Evolutionary conservation across 2,888 invertebrate species (phyloP).

Genomic region (Drosophila longiperda): DNA sequence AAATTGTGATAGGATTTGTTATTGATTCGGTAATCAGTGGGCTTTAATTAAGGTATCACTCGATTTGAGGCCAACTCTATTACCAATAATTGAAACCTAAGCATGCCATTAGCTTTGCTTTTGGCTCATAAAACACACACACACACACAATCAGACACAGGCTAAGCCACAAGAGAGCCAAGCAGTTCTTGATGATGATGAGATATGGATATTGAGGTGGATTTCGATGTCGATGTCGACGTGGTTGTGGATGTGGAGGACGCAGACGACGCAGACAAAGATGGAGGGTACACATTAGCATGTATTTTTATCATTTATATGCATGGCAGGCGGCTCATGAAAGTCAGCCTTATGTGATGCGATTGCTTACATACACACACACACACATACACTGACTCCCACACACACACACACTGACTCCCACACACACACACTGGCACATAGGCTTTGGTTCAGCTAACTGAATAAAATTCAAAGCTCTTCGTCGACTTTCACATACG

Average conservation of each 20-base stretch:
- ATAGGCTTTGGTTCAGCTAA: constrained; percentile 6
- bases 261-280: neutral
- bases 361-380: constrained; percentile 17
- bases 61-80: constrained; percentile 61
- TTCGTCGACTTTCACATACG: constrained; percentile 23
- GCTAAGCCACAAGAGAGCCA: constrained; percentile 2
- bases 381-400: constrained; percentile 3
- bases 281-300: constrained; percentile 63
- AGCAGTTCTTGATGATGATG: constrained; percentile 1
- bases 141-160: constrained; percentile 14
- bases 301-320: constrained; percentile 80
- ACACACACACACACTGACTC: neutral
- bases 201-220: neutral
- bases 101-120: constrained; percentile 68
- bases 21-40: neutral
- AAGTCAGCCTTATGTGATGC: constrained; percentile 65
- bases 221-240: neutral
- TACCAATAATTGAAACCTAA: constrained; percentile 80
- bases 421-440: neutral
- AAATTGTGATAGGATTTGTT: neutral
- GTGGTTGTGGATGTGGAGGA: neutral
- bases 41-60: constrained; percentile 25
- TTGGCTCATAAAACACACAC: constrained; percentile 57
- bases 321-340: constrained; percentile 76
- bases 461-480: neutral